Conservation (phyloP, 2,797 vertebrate species). For the Caiman crocodilus region DNA sequence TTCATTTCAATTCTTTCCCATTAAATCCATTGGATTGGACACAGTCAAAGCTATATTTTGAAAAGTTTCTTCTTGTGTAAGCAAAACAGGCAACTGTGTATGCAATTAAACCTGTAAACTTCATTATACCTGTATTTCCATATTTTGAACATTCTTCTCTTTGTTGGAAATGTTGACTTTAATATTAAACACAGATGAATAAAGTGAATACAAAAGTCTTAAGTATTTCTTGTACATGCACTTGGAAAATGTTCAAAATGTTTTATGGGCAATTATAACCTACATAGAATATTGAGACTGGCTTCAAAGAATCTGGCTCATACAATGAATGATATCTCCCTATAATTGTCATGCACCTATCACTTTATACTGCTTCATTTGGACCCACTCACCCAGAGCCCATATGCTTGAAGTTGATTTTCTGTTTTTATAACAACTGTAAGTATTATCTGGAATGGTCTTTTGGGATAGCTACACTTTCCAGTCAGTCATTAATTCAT, state of each 20-base stretch:
- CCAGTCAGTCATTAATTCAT: constrained; percentile 13
- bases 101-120: not conserved
- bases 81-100: not conserved
- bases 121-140: not conserved
- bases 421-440: not conserved
- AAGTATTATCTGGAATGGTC: not conserved
- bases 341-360: not conserved
- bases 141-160: not conserved
- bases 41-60: not conserved
- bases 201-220: not conserved
- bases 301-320: not conserved
- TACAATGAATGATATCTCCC: not conserved
- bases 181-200: not conserved
- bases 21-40: not conserved
- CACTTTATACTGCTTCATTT: not conserved
- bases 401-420: not conserved
- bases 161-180: not conserved
- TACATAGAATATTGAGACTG: not conserved
- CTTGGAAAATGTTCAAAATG: not conserved
- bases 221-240: not conserved
- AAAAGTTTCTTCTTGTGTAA: not conserved
- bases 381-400: not conserved
- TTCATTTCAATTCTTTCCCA: not conserved
- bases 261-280: not conserved
- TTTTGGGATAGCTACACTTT: not conserved